Conservation (phyloP, 2,113 vertebrate genomes). For the Columbina picui region DNA sequence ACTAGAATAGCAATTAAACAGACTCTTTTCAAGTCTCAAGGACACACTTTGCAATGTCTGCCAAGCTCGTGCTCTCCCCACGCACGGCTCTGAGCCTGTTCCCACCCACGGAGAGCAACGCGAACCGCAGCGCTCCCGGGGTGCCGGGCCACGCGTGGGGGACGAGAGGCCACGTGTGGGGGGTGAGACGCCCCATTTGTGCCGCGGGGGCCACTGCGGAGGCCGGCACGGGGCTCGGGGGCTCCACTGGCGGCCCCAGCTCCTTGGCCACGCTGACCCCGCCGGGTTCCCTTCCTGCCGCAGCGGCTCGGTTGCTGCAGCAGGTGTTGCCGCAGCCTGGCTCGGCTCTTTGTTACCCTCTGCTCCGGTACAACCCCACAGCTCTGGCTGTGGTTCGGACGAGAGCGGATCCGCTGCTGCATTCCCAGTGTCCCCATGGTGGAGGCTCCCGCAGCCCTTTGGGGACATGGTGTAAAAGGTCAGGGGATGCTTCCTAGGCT, state of each 20-base stretch:
- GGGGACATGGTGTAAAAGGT: not conserved
- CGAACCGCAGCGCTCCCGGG: no score
- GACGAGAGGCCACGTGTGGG: no score
- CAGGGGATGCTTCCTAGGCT: conserved; percentile 22
- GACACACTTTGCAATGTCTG: accelerated
- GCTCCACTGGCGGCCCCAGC: not conserved
- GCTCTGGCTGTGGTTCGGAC: no score
- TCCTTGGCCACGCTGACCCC: conserved; percentile 61
- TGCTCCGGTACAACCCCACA: no score
- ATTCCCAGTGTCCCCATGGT: not conserved
- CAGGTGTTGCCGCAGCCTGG: conserved; percentile 34
- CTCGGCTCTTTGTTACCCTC: conserved; percentile 57
- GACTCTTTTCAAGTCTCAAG: not conserved
- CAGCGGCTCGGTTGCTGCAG: conserved; percentile 50
- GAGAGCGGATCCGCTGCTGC: not conserved
- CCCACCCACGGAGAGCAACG: accelerated
- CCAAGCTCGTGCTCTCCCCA: not conserved
- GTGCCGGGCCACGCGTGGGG: no score
- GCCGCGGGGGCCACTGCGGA: not conserved
- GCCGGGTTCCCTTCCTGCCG: conserved; percentile 63
- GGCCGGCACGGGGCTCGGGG: conserved; percentile 14
- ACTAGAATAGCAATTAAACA: not conserved
- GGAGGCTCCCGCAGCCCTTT: not conserved
- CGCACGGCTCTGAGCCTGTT: accelerated
- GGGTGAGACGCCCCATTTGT: no score